These are phyloP conservation scores for Macrotrachela quadricornifera DNA, from an alignment of 1,140 invertebrate genomes.

Conservation along the genomic window DNA sequence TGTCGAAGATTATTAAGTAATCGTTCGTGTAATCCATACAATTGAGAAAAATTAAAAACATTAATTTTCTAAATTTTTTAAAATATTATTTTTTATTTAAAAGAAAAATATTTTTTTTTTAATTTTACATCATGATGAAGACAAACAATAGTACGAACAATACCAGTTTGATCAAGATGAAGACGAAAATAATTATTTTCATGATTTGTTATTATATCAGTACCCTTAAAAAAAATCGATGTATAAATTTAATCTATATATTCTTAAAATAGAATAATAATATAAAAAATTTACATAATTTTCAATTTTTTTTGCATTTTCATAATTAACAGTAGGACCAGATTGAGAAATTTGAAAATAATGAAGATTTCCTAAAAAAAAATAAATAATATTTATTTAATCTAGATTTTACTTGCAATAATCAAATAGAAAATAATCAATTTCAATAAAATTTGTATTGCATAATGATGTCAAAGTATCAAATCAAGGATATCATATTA, in stretches of 20 bases:
- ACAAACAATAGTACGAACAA: conserved; percentile 26
- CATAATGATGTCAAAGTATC: background rate
- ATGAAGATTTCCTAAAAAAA: background rate
- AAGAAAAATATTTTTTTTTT: conserved; percentile 1
- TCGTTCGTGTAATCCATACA: conserved; percentile 27
- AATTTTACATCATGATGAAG: conserved; percentile 26
- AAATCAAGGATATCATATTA: no score
- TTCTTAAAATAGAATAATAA: background rate
- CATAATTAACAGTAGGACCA: background rate
- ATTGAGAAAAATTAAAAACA: conserved; percentile 20
- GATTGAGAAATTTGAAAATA: conserved; percentile 3
- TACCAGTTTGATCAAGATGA: conserved; percentile 24
- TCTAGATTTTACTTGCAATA: background rate
- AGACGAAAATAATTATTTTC: conserved; percentile 21
- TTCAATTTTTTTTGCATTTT: background rate
- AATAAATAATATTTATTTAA: background rate
- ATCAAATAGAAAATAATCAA: background rate
- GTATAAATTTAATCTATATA: background rate
- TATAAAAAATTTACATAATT: no score
- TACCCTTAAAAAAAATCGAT: conserved; percentile 14
- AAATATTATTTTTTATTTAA: background rate
- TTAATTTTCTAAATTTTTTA: conserved; percentile 7
- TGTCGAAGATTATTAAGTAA: conserved; percentile 24
- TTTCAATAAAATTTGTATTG: background rate
- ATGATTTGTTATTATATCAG: conserved; percentile 20